These are phyloP conservation scores for Trichopria drosophilae DNA, from an alignment of 2,888 invertebrate genomes.

Conservation along the genomic window DNA sequence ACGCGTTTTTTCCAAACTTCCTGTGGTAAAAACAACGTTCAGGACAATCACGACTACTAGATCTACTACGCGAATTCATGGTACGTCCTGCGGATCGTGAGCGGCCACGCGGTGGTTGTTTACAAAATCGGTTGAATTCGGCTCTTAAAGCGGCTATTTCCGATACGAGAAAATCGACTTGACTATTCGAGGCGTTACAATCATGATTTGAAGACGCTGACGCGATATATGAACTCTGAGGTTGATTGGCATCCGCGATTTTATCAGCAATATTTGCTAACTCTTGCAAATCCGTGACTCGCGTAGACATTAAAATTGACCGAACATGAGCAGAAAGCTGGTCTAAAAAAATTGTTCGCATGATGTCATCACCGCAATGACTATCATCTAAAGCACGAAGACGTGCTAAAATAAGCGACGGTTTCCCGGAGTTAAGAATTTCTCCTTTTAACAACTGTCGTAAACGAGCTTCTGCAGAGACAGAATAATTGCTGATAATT, in stretches of 20 bases:
- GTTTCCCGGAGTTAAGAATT: slow-evolving; percentile 3
- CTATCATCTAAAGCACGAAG: background rate
- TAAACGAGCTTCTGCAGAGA: slow-evolving; percentile 1
- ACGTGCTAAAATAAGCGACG: slow-evolving; percentile 6
- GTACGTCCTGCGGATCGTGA: too few species aligned
- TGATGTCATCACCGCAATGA: background rate
- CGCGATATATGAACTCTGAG: too few species aligned
- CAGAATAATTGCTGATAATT: background rate
- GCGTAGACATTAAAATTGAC: background rate
- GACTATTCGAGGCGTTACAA: too few species aligned
- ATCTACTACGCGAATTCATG: slow-evolving; percentile 12
- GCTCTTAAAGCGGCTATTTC: too few species aligned
- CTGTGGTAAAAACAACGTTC: too few species aligned
- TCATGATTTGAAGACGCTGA: too few species aligned
- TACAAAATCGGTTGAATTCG: too few species aligned
- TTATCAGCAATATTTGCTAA: slow-evolving; percentile 10
- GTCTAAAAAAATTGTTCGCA: slow-evolving; percentile 14
- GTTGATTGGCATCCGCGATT: too few species aligned
- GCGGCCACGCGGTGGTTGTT: too few species aligned
- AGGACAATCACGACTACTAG: too few species aligned
- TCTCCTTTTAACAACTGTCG: slow-evolving; percentile 7
- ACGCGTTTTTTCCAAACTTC: too few species aligned
- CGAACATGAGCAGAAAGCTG: slow-evolving; percentile 12
- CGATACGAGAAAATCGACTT: too few species aligned
- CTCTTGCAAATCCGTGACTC: slow-evolving; percentile 1